Evolutionary conservation across 2,113 vertebrate species (phyloP), one percentile per base, ranked within the genome.

Genomic region (Microcebus lehilahytsara): DNA sequence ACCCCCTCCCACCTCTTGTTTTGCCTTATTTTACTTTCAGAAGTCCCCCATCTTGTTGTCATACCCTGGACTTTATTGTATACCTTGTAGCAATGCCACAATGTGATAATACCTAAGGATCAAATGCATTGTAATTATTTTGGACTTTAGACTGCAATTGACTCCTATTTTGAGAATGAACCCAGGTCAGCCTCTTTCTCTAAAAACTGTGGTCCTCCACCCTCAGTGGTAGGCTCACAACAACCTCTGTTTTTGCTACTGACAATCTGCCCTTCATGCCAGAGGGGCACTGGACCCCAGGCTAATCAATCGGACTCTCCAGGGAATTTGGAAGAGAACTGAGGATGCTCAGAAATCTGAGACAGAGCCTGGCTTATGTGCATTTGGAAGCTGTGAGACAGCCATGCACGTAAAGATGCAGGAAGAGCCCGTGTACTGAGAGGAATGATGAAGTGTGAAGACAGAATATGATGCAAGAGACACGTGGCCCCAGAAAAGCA

Each of bases 81-180:
- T 66, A 30, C 25, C n/a, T 78, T 34, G 17, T 9, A 66, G 40
- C 49, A 81, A 75, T 32, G 22, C 10, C 40, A 77, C 27, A 17
- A 0, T n/a, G 25, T 71, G 79, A 69, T 56, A 71, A 42, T 34
- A 85, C 27, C 69, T 84, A 30, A 20, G 92, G 49, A 37, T 37
- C 13, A 42, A 84, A 66, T 78, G n/a, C 17, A 37, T 0, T 37
- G 34, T 34, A 83, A 79, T 60, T n/a, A 62, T 69, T 80, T 80
- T 75, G 32, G 13, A 75, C 81, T 92, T 85, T 79, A 46, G 40
- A 37, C n/a, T 81, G 25, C n/a, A 88, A 27, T 40, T 53, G 72
- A 80, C n/a, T 67, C 9, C 64, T 92, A 46, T 56, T 90, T 90
- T 91, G 88, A 92, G 62, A 92, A 80, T 91, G 19, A 93, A 83